A percentile compares a stretch with the other conserved stretches of the same genome.
phyloP scores from a whole-genome alignment of 2,797 vertebrate genomes.

The Xerus rutilus region DNA sequence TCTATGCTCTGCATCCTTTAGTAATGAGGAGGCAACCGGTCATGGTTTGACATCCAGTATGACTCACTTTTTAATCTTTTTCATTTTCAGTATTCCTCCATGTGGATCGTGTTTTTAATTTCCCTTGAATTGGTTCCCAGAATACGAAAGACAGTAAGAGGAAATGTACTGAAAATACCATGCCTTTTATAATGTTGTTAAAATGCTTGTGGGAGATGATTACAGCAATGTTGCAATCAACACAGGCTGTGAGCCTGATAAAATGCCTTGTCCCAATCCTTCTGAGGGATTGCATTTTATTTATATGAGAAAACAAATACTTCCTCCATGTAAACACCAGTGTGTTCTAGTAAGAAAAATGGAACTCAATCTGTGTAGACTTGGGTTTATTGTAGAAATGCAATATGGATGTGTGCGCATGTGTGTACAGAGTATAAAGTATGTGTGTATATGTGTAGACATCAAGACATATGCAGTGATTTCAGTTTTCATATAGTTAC shows the following conservation, averaged over 20 bases:
- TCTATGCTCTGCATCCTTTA: not conserved
- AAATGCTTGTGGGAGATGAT: not conserved
- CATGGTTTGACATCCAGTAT: not conserved
- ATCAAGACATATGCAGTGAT: too few species aligned
- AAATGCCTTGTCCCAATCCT: not conserved
- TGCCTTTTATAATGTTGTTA: not conserved
- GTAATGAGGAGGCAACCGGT: not conserved
- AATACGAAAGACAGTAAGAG: not conserved
- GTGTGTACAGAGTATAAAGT: not conserved
- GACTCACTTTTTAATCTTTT: not conserved
- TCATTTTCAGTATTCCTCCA: not conserved
- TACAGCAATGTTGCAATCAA: not conserved
- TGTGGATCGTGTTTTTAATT: not conserved
- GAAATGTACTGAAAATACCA: not conserved
- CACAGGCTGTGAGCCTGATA: not conserved
- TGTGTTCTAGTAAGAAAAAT: not conserved
- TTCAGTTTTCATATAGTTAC: not conserved
- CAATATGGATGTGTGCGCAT: not conserved
- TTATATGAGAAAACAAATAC: not conserved
- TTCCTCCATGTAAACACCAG: not conserved
- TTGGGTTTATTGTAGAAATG: too few species aligned
- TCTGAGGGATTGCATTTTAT: not conserved
- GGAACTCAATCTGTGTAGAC: not conserved
- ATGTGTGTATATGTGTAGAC: not conserved
- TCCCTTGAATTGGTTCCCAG: slow-evolving; percentile 7